A percentile compares a stretch with the other conserved stretches of the same genome.
These are phyloP conservation scores for Crotalus viridis DNA, from an alignment of 2,113 vertebrate species.

Conservation along the genomic window DNA sequence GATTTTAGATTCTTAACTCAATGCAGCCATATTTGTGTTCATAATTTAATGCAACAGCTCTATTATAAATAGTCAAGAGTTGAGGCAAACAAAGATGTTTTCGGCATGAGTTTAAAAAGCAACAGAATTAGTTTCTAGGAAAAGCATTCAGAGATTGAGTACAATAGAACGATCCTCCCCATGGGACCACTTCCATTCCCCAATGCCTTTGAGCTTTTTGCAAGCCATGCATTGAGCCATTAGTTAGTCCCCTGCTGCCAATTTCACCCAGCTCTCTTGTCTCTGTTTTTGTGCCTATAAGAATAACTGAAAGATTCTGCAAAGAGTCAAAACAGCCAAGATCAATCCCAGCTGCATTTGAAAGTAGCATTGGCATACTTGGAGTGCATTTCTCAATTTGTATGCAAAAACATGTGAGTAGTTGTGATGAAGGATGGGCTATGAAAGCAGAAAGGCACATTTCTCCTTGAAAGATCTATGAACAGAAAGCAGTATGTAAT, in stretches of 20 bases:
- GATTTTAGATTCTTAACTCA: neutral
- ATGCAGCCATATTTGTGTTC: neutral
- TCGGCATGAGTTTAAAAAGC: neutral
- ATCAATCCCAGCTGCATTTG: neutral
- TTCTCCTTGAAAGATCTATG: neutral
- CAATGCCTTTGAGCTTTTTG: neutral
- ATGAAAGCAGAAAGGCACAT: neutral
- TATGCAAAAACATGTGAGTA: neutral
- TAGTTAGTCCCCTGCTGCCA: neutral
- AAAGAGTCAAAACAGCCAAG: neutral
- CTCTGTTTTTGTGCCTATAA: neutral
- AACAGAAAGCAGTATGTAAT: neutral
- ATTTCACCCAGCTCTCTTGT: neutral
- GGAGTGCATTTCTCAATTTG: neutral
- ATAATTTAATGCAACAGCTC: neutral
- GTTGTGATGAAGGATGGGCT: neutral
- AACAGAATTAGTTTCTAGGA: neutral
- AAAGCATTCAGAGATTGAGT: neutral
- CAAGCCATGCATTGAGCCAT: neutral
- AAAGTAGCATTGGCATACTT: neutral
- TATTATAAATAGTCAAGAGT: neutral
- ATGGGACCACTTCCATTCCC: neutral
- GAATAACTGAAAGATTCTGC: neutral
- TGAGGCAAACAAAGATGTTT: neutral
- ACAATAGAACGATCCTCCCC: neutral